phyloP scores from a whole-genome alignment of 2,888 invertebrate genomes.

The Ecdyonurus torrentis region DNA sequence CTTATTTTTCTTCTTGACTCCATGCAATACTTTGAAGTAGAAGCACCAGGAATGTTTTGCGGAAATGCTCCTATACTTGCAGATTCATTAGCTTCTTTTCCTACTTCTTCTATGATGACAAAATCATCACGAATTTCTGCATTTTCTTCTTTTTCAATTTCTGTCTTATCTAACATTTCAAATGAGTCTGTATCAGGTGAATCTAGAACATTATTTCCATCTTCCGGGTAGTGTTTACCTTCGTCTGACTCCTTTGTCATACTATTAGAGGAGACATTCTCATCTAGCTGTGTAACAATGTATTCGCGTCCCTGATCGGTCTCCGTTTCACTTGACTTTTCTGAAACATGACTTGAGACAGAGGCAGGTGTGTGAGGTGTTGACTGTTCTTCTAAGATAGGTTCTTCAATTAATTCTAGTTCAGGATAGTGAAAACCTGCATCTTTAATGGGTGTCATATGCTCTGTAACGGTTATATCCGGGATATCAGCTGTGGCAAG shows the following conservation, averaged over 20 bases:
- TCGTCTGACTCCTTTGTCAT: background rate
- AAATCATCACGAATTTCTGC: conserved; percentile 58
- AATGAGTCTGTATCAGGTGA: conserved; percentile 39
- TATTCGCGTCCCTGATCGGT: conserved; percentile 45
- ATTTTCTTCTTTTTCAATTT: conserved; percentile 20
- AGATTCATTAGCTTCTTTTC: conserved; percentile 66
- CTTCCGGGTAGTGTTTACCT: too few species aligned
- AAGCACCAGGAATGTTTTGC: conserved; percentile 48
- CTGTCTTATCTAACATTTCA: conserved; percentile 73
- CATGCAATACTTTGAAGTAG: too few species aligned
- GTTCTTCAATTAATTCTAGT: background rate
- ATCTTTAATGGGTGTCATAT: conserved; percentile 31
- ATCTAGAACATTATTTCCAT: background rate
- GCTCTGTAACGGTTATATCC: conserved; percentile 44
- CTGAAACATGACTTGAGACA: conserved; percentile 38
- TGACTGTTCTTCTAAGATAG: conserved; percentile 7
- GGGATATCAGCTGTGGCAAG: too few species aligned
- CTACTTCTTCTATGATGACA: conserved; percentile 76
- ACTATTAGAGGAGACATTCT: too few species aligned
- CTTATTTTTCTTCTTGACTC: conserved; percentile 22
- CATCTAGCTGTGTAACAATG: conserved; percentile 32
- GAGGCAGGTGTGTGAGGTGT: conserved; percentile 36
- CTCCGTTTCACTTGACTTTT: conserved; percentile 34
- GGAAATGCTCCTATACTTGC: conserved; percentile 30
- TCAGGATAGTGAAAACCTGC: conserved; percentile 27